Evolutionary conservation across 1,140 invertebrate genomes (phyloP), one percentile per base, ranked within the genome.

Genomic region (Zophobas atratus): DNA sequence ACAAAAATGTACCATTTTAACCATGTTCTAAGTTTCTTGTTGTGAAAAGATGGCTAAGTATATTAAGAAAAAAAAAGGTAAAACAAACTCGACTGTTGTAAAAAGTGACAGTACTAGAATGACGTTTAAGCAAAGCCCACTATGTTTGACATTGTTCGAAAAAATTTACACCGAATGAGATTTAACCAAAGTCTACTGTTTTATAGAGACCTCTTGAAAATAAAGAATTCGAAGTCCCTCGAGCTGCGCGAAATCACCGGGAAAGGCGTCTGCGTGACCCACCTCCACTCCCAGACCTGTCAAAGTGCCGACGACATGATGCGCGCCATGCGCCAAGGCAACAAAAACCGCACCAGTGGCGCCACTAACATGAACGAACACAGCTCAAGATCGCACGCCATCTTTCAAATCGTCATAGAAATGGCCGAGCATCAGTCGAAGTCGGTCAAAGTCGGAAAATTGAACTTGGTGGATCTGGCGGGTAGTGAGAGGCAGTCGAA

Each of bases 281-380:
- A 97, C 88, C 88, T 98, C 80, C 94, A 95, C 80, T 95, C 95
- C 1, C 93, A 96, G 77, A 94, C 97, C 56, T 98, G 97, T 84
- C 96, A 97, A 86, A 96, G 92, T 75, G 93, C 95, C n/a, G 90
- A 91, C 55, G 97, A 98, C 87, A 98, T 98, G 88, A 90, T 96
- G 79, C 92, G 94, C 76, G 91, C 97, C 1, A 97, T 98, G 96
- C 91, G 91, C 79, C 89, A 92, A n/a, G 97, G 97, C 20, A 97
- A 98, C 87, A 90, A 93, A 81, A 96, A 97, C 86, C 90, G 97
- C 78, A 95, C 96, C 0, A 93, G 96, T 55, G 97, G 95, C 8
- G 93, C 97, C 41, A 99, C 99, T 5, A 98, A 99, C 87, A 99
- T 99, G 99, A 99, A 99, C 88, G 96, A 98, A 86, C 97, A 99